phyloP scores from a whole-genome alignment of 2,888 invertebrate species.

The Gastrophysa polygoni region DNA sequence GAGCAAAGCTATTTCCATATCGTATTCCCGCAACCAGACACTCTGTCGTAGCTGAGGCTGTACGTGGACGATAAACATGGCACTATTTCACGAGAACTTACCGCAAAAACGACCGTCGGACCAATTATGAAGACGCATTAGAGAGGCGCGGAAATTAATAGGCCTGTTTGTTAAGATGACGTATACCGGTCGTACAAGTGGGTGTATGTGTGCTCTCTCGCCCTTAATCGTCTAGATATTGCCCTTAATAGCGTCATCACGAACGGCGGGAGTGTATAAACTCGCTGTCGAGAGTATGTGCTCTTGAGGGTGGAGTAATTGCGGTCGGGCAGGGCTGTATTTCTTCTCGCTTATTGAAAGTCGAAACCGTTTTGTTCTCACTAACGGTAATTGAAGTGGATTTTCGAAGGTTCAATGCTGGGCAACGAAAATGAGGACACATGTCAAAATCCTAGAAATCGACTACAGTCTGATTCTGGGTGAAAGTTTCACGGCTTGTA shows the following conservation, averaged over 20 bases:
- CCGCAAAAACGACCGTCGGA: conserved; percentile 17
- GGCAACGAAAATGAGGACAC: no score
- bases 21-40: neutral
- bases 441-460: no score
- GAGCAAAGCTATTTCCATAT: no score
- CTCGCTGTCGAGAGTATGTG: conserved; percentile 28
- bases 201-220: conserved; percentile 16
- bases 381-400: no score
- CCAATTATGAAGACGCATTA: conserved; percentile 37
- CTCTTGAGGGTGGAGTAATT: conserved; percentile 24
- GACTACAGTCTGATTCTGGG: no score
- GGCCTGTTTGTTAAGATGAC: conserved; percentile 38
- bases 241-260: conserved; percentile 31
- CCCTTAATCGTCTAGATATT: conserved; percentile 35
- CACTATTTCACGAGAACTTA: neutral
- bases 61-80: no score
- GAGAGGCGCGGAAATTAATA: conserved; percentile 36
- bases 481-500: no score
- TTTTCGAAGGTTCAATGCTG: no score
- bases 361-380: neutral
- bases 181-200: conserved; percentile 19
- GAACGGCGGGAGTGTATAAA: conserved; percentile 30
- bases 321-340: conserved; percentile 9
- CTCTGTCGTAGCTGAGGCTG: neutral
- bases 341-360: conserved; percentile 10